phyloP scores from a whole-genome alignment of 1,140 invertebrate species.

The Dreissena polymorpha region DNA sequence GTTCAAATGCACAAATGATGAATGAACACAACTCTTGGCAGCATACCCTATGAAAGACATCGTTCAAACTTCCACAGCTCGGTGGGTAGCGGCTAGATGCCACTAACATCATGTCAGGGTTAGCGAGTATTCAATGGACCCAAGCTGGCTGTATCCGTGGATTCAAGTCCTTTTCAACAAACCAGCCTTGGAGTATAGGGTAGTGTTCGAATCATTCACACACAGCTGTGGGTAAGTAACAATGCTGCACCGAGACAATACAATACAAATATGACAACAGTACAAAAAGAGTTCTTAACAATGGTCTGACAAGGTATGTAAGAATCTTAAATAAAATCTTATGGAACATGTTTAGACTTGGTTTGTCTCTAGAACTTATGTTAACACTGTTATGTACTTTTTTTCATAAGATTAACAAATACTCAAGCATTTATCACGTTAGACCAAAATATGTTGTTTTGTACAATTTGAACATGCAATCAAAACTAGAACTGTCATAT shows the following conservation, averaged over 20 bases:
- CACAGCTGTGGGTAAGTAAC: slow-evolving; percentile 35
- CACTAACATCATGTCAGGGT: background rate
- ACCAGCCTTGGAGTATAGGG: background rate
- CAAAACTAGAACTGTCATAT: slow-evolving; percentile 32
- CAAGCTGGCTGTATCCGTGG: background rate
- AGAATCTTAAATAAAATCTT: slow-evolving; percentile 5
- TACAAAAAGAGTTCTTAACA: slow-evolving; percentile 13
- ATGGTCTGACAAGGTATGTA: background rate
- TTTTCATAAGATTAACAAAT: slow-evolving; percentile 12
- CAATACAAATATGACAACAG: background rate
- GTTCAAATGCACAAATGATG: slow-evolving; percentile 51
- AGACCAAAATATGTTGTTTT: slow-evolving; percentile 19
- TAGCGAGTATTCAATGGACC: background rate
- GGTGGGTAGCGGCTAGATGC: background rate
- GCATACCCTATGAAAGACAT: background rate
- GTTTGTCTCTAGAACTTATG: background rate
- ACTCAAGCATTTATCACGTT: slow-evolving; percentile 13
- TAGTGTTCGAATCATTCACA: slow-evolving; percentile 33
- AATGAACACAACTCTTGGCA: slow-evolving; percentile 21
- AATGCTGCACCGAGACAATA: background rate
- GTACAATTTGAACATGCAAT: background rate
- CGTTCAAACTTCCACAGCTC: background rate
- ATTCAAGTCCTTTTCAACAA: background rate
- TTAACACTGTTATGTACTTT: slow-evolving; percentile 4
- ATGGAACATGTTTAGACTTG: background rate